Evolutionary conservation across 2,888 invertebrate genomes (phyloP), one percentile per base, ranked within the genome.

Genomic region (Craniophora ligustri): DNA sequence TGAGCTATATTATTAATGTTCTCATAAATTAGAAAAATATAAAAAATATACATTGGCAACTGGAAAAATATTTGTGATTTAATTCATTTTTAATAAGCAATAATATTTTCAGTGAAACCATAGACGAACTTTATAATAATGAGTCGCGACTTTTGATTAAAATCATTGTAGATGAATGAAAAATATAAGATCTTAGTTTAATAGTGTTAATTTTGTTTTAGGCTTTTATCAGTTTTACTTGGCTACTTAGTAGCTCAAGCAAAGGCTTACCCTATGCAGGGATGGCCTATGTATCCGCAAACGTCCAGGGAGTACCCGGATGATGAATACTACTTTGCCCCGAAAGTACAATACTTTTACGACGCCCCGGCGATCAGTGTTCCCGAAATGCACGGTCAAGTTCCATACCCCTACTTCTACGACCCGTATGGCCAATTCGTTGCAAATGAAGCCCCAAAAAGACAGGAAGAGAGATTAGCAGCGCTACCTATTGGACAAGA

Each of bases 401-500:
- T 81, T 68, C 93, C 87, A 73, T 94, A 85, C 63, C 86, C 90
- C 1, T 89, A 91, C 84, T 94, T 87, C 46, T 89, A 91, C 57
- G 90, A 91, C 53, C 85, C 91, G 0, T 94, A 94, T 75, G 88
- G 93, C 5, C 93, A 94, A 55, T 94, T 94, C 64, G 65, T 72
- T 39, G 84, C 94, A 8, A 94, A 95, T 64, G 95, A 95, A 60
- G 94, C 94, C 61, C 93, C 95, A 28, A 87, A 95, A 30, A 94
- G 94, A 47, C 95, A 95, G 76, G 94, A 95, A 63, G 95, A 95
- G 76, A 87, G 95, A 42, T 93, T 95, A 75, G 94, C 95, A 31
- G 90, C 95, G 10, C 88, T 95, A 26, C 95, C 95, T 0, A 94
- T 95, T 18, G 95, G 95, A n/a, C 95, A 95, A 75, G 95, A 95